Conservation (phyloP, 1,140 invertebrate genomes). For the Callitettix versicolor region DNA sequence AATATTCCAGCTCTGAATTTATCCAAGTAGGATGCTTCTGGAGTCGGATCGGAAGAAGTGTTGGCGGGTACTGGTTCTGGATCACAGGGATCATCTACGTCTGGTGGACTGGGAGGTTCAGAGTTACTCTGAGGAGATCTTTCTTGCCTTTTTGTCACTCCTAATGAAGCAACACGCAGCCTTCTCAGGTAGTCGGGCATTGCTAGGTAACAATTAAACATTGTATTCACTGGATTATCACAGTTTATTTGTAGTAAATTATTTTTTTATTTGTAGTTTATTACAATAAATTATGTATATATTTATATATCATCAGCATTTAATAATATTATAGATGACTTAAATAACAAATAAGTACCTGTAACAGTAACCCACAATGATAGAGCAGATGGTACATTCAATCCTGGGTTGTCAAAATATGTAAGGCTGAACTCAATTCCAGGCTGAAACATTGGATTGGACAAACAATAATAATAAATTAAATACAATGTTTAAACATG, state of each 20-base stretch:
- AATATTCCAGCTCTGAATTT: too few species aligned
- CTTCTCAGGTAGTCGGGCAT: constrained; percentile 20
- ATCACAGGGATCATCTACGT: too few species aligned
- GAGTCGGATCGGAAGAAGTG: too few species aligned
- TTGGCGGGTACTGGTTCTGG: too few species aligned
- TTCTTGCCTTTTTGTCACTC: constrained; percentile 11
- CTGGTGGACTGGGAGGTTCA: too few species aligned
- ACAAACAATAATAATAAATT: too few species aligned
- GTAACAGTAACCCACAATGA: constrained; percentile 20
- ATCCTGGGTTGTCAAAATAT: constrained; percentile 77
- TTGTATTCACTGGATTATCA: too few species aligned
- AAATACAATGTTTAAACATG: too few species aligned
- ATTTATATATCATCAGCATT: not conserved
- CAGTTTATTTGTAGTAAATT: too few species aligned
- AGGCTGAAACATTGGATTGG: constrained; percentile 31
- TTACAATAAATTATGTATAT: not conserved
- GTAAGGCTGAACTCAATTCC: constrained; percentile 77
- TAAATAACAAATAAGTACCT: too few species aligned
- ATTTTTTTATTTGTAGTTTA: not conserved
- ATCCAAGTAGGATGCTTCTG: too few species aligned
- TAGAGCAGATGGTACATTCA: constrained; percentile 20
- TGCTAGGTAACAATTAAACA: not conserved
- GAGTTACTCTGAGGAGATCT: too few species aligned
- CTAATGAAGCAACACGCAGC: constrained; percentile 15
- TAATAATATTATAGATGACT: not conserved